phyloP scores from a whole-genome alignment of 1,140 invertebrate species.

The Bombus waltoni region DNA sequence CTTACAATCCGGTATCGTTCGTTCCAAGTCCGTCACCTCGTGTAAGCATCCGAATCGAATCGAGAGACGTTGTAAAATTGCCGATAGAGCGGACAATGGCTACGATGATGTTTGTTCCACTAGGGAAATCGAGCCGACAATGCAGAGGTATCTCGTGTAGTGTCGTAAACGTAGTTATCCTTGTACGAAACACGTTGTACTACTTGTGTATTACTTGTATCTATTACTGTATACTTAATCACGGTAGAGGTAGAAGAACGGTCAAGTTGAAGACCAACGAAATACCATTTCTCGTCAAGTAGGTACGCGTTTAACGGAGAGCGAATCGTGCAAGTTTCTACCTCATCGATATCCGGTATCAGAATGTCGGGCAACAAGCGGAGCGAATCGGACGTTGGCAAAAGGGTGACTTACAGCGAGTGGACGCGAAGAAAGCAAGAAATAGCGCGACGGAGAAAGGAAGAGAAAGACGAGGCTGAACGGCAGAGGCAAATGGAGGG shows the following conservation, averaged over 20 bases:
- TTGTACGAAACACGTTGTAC: no score
- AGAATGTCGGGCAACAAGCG: conserved; percentile 14
- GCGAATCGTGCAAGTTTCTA: conserved; percentile 62
- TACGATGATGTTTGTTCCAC: conserved; percentile 6
- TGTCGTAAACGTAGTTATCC: not conserved
- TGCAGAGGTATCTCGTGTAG: conserved; percentile 11
- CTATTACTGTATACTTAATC: not conserved
- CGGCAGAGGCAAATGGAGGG: conserved; percentile 56
- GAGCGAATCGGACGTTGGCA: conserved; percentile 6
- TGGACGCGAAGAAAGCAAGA: conserved; percentile 73
- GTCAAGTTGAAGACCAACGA: not conserved
- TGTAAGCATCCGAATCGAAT: conserved; percentile 3
- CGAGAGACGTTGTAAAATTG: conserved; percentile 62
- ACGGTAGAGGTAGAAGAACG: not conserved
- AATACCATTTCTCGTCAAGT: not conserved
- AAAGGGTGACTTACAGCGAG: conserved; percentile 68
- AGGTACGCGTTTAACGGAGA: conserved; percentile 60
- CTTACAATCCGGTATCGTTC: not conserved
- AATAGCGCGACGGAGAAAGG: conserved; percentile 55
- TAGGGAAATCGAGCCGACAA: not conserved
- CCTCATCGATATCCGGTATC: conserved; percentile 55
- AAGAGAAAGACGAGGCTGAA: conserved; percentile 53
- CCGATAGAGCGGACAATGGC: not conserved
- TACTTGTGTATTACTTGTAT: not conserved
- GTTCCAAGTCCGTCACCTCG: conserved; percentile 34